Base-by-base conservation (phyloP, 2,888 invertebrate species). In the Schrankia costaestrigalis region DNA sequence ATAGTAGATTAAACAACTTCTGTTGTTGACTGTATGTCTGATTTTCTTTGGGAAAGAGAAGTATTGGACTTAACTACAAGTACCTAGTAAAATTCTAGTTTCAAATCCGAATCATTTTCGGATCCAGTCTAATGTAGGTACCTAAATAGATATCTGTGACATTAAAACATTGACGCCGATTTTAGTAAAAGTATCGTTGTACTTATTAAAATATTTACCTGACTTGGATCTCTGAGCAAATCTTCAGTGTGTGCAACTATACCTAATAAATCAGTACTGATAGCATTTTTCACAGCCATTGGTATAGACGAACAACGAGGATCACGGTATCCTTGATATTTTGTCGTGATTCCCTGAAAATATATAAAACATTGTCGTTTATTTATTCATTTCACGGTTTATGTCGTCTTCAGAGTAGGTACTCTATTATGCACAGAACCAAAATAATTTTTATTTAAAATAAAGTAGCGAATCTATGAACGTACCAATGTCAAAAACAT, bases 191-290 rank as follows among this genome's bases (percentile, higher is more conserved):
- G 9, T n/a, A 19, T 3, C 2, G 8, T 18, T 8, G 18, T 8
- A 8, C 1, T 18, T 18, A 18, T 3, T 6, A 18, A 18, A 18
- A n/a, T 8, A 18, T 3, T 23, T 21, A 93, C 93, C 89, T 95
- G 93, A 13, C 91, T 90, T 4, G 95, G 92, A 81, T 97, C 96
- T 42, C 94, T 89, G 28, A 98, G 87, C 53, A 97, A 88, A 70
- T 98, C 97, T 82, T 98, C 97, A 0, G 97, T 95, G 71, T 97
- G 97, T 6, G 96, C 97, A 46, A 95, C 96, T 49, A 98, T 93
- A 10, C 98, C 98, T 70, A 97, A 84, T 33, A 98, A 90, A 65
- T 95, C 94, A 42, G 94, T 91, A 63, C 94, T 93, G 25, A 93
- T 87, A 0, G 97, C 96, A 78, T 93, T 95, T 64, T 93, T 92